A percentile compares a stretch with the other conserved stretches of the same genome.
Conservation (phyloP, 2,797 vertebrate species). For the Karalla daura region DNA sequence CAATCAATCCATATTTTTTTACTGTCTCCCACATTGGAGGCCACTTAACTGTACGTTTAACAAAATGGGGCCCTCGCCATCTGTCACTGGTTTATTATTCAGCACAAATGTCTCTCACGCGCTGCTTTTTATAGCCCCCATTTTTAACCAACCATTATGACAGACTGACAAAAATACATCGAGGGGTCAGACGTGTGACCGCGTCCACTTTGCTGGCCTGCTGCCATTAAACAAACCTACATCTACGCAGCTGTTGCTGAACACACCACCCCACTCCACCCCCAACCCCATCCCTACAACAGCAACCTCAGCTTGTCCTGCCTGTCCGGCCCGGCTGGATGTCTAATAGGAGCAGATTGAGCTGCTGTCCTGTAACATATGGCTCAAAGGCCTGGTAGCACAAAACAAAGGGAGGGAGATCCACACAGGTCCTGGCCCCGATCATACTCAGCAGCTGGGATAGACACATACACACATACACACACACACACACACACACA, state of each 20-base stretch:
- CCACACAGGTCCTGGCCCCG: slow-evolving; percentile 58
- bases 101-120: not conserved
- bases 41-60: not conserved
- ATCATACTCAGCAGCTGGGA: slow-evolving; percentile 68
- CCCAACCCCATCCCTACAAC: slow-evolving; percentile 7
- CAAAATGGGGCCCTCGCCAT: not conserved
- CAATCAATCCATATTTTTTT: slow-evolving; percentile 12
- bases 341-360: slow-evolving; percentile 77
- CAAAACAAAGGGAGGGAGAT: slow-evolving; percentile 60
- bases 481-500: not conserved
- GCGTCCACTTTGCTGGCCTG: slow-evolving; percentile 8
- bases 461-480: slow-evolving; percentile 13
- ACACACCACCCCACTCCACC: not conserved
- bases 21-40: not conserved
- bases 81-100: not conserved
- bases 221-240: slow-evolving; percentile 37
- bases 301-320: slow-evolving; percentile 6
- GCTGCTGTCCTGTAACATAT: slow-evolving; percentile 78
- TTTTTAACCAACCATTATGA: too few species aligned
- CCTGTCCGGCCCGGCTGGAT: slow-evolving; percentile 51
- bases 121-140: too few species aligned
- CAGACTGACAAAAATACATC: slow-evolving; percentile 3
- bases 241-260: slow-evolving; percentile 70
- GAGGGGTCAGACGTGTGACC: slow-evolving; percentile 13
- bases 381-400: slow-evolving; percentile 64